These are phyloP conservation scores for Cryptosula pallasiana DNA, from an alignment of 2,888 invertebrate genomes.

Conservation along the genomic window DNA sequence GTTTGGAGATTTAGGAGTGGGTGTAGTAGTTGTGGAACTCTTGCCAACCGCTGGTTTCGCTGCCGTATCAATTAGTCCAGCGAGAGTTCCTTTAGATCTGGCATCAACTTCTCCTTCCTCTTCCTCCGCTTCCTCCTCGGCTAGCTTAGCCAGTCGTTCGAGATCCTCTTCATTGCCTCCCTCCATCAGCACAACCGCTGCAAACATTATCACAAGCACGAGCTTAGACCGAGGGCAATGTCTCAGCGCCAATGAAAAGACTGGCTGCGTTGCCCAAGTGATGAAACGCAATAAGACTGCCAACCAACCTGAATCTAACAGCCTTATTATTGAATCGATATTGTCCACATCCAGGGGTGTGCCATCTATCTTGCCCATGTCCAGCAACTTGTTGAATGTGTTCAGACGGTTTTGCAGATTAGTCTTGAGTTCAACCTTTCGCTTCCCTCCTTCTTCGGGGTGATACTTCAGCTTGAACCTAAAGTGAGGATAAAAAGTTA, in stretches of 20 bases:
- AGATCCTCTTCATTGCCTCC: slow-evolving; percentile 74
- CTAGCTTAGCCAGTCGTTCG: slow-evolving; percentile 66
- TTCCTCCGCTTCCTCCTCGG: slow-evolving; percentile 28
- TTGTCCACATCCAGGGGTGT: slow-evolving; percentile 81
- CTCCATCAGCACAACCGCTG: slow-evolving; percentile 89
- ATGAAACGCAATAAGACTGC: background rate
- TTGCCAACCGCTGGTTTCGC: background rate
- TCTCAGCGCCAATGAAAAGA: background rate
- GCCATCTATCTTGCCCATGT: slow-evolving; percentile 67
- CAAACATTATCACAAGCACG: too few species aligned
- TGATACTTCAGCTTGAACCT: slow-evolving; percentile 99
- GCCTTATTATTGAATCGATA: slow-evolving; percentile 67
- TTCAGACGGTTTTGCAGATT: slow-evolving; percentile 69
- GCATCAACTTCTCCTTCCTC: slow-evolving; percentile 17
- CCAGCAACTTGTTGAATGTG: slow-evolving; percentile 75
- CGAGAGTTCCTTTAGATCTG: slow-evolving; percentile 22
- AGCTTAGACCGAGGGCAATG: too few species aligned
- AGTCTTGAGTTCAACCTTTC: slow-evolving; percentile 80
- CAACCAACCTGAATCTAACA: slow-evolving; percentile 71
- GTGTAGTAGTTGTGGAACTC: background rate
- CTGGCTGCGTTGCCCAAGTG: background rate
- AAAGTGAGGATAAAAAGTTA: too few species aligned
- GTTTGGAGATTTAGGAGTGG: background rate
- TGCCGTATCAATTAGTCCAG: slow-evolving; percentile 16
- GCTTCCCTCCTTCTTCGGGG: slow-evolving; percentile 86